Percentiles rank a stretch among this genome's conserved stretches.
These are phyloP conservation scores for Dendronephthya gigantea DNA, from an alignment of 64 coral and sea anemone genomes.

Conservation along the genomic window DNA sequence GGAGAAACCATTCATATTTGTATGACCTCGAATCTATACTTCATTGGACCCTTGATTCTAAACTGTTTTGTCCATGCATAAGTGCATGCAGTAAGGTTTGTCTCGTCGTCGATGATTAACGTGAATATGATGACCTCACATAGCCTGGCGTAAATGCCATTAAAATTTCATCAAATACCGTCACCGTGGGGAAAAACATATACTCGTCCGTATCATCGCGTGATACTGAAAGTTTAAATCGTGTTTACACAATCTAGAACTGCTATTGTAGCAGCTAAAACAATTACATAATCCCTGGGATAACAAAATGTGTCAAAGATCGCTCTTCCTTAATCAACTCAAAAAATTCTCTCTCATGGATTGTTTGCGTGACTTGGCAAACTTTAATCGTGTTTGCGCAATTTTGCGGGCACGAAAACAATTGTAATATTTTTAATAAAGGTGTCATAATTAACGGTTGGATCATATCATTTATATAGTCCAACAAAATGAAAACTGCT, in stretches of 20 bases:
- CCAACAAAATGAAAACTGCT: no score
- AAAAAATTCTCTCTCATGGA: background rate
- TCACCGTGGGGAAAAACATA: background rate
- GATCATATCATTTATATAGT: no score
- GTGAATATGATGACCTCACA: no score
- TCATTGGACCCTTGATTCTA: no score
- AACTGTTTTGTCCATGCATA: no score
- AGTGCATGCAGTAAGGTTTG: no score
- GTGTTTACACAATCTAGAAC: background rate
- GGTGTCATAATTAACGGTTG: background rate
- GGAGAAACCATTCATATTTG: no score
- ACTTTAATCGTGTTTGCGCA: background rate
- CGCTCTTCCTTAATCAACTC: background rate
- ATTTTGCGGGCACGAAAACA: background rate
- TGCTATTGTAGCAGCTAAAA: background rate
- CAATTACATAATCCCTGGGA: background rate
- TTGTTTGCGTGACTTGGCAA: background rate
- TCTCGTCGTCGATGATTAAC: no score
- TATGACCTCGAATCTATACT: no score
- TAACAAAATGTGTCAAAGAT: background rate
- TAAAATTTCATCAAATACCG: no score
- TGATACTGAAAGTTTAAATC: background rate
- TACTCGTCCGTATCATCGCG: background rate
- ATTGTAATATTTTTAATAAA: background rate
- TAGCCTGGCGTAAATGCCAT: no score